Evolutionary conservation across 2,888 invertebrate species (phyloP), one percentile per base, ranked within the genome.

Genomic region (Apeira syringaria): DNA sequence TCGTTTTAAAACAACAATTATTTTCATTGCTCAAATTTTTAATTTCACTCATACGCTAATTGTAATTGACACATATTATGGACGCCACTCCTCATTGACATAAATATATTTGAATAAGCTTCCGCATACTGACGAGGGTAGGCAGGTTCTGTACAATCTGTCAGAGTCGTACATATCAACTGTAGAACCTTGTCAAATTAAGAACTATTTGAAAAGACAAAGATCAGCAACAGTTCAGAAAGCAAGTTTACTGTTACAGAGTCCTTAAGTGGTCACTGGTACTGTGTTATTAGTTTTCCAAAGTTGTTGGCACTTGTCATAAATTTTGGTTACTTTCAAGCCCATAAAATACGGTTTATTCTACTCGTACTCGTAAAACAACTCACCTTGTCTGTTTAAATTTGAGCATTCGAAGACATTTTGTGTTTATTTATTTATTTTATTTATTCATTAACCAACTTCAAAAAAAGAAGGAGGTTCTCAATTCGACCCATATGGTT

Each of bases 41-140:
- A 37, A 42, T 30, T 30, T 26, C 33, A 11, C 20, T 7, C 5
- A 22, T 17, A 41, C 6, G 18, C 33, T 42, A 49, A 41, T 40
- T 47, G 29, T 40, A 45, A 51, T 33, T 32, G 39, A 43, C 51
- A 37, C 12, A 40, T 42, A 51, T 49, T 49, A 45, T 47, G 36
- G 27, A 41, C 36, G 47, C 40, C 54, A 40, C 28, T 47, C 37
- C 15, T 43, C 24, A 51, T 54, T 49, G 39, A 28, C 12, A 18
- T 31, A 26, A 33, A 31, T 37, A 32, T 39, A 44, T 46, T 34
- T 28, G 37, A 36, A 36, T 36, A 31, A 39, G 25, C 39, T 35
- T 12, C 32, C 32, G 27, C 9, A 8, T 39, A 26, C 24, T 37
- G 45, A 46, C 22, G 35, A 40, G 45, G 45, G 45, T 40, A 34